These are phyloP conservation scores for Poliocrania exsul DNA, from an alignment of 2,797 vertebrate genomes.

Conservation along the genomic window DNA sequence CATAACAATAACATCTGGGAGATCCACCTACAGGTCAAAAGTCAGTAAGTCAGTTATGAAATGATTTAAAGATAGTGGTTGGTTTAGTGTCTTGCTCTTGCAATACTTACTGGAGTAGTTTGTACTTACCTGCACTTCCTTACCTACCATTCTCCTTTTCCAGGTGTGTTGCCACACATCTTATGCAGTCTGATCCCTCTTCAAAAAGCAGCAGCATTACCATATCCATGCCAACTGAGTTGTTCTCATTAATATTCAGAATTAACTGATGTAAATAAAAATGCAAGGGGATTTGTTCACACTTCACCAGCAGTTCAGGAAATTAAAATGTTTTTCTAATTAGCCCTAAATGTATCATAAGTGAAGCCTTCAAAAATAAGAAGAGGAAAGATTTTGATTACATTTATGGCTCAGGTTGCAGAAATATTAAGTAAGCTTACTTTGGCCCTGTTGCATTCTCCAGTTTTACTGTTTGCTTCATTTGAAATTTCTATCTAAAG, in stretches of 20 bases:
- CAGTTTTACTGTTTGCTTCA: neutral
- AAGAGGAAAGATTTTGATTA: neutral
- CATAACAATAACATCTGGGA: neutral
- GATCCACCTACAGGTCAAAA: neutral
- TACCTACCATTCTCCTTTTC: neutral
- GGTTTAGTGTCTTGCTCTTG: neutral
- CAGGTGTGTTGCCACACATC: neutral
- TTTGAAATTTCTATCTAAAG: slow-evolving; percentile 6
- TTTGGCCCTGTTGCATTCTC: neutral
- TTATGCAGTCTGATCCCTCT: neutral
- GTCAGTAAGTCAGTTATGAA: neutral
- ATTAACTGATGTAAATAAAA: neutral
- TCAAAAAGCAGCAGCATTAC: neutral
- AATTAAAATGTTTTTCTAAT: neutral
- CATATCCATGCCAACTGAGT: neutral
- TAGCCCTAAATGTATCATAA: neutral
- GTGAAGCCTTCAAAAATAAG: neutral
- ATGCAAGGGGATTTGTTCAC: neutral
- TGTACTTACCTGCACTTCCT: neutral
- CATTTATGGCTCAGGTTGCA: neutral
- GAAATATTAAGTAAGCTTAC: neutral
- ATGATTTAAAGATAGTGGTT: neutral
- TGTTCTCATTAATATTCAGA: neutral
- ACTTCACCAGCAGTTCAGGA: neutral
- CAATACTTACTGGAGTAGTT: neutral